phyloP scores from a whole-genome alignment of 2,888 invertebrate genomes.

The Stegophylla sp. region DNA sequence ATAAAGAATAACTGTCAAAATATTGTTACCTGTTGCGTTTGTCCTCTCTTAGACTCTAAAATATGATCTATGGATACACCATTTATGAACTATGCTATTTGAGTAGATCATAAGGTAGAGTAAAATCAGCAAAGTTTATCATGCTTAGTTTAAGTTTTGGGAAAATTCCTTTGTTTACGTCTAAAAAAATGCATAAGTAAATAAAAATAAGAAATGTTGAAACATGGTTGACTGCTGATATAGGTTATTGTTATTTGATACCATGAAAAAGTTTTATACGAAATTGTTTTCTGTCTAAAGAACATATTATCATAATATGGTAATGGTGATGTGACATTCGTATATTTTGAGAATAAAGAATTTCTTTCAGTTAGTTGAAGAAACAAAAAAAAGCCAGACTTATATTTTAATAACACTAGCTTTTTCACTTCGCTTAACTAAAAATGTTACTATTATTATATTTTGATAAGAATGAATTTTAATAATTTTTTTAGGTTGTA shows the following conservation, averaged over 20 bases:
- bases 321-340: background rate
- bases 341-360: background rate
- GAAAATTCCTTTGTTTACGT: background rate
- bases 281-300: background rate
- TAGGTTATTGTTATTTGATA: conserved; percentile 26
- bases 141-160: conserved; percentile 23
- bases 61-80: no score
- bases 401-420: no score
- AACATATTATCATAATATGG: background rate
- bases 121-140: conserved; percentile 39
- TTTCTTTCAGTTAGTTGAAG: no score
- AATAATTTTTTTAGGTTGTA: no score
- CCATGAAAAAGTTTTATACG: conserved; percentile 23
- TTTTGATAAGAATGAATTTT: no score
- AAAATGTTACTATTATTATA: no score
- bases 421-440: no score
- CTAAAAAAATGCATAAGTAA: conserved; percentile 28
- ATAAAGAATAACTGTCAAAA: no score
- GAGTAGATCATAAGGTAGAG: background rate
- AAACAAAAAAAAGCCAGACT: no score
- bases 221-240: conserved; percentile 24
- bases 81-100: background rate
- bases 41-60: no score
- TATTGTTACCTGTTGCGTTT: no score
- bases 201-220: conserved; percentile 7